Percentiles rank a stretch among this genome's conserved stretches.
phyloP scores from a whole-genome alignment of 2,888 invertebrate species.

The Desoria tigrina region DNA sequence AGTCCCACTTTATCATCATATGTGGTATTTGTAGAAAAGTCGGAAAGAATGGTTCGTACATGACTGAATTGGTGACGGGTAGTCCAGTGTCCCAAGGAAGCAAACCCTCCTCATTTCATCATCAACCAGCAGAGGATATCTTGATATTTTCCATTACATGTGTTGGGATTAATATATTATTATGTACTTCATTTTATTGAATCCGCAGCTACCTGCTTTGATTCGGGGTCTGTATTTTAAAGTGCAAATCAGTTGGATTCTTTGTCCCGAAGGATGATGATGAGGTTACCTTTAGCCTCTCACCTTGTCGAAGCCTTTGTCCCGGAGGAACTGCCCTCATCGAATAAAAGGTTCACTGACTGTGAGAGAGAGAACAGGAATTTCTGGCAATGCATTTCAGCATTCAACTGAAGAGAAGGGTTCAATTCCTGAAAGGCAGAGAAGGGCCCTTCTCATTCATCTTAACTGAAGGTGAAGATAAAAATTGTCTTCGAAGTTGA shows the following conservation, averaged over 20 bases:
- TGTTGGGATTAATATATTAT: not conserved
- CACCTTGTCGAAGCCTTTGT: constrained; percentile 12
- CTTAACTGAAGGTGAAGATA: constrained; percentile 24
- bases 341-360: constrained; percentile 19
- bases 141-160: no score
- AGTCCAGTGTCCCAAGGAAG: no score
- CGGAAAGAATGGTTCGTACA: not conserved
- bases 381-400: not conserved
- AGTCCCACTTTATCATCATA: constrained; percentile 7
- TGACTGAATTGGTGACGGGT: no score
- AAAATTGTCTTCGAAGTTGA: constrained; percentile 17
- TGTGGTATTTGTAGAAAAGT: not conserved
- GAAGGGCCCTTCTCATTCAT: constrained; percentile 10
- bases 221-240: not conserved
- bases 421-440: not conserved
- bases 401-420: not conserved
- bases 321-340: constrained; percentile 4
- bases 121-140: no score
- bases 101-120: no score
- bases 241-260: not conserved
- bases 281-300: constrained; percentile 17
- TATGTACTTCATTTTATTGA: not conserved
- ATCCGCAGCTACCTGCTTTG: constrained; percentile 2
- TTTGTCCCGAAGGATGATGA: not conserved
- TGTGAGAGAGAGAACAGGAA: constrained; percentile 16